Conservation (phyloP, 2,797 vertebrate genomes). For the Danio jaintianensis region DNA sequence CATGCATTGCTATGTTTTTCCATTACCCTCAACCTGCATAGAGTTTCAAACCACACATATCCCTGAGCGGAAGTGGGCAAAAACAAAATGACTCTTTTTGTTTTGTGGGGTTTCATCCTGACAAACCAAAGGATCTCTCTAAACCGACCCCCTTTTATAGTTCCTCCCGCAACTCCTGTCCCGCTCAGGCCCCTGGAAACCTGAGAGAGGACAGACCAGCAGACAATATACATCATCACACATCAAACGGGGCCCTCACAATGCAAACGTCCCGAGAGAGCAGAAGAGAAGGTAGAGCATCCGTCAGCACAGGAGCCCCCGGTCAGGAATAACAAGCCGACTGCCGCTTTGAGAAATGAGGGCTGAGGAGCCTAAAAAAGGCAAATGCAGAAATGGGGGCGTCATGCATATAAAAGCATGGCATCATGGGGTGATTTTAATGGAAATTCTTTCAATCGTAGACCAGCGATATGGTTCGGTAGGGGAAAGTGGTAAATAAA, state of each 20-base stretch:
- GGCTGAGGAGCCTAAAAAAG: conserved; percentile 57
- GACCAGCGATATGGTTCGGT: conserved; percentile 13
- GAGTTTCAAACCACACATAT: conserved; percentile 80
- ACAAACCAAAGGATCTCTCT: conserved; percentile 70
- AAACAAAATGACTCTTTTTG: conserved; percentile 72
- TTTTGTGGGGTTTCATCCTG: conserved; percentile 73
- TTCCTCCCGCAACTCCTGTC: conserved; percentile 9
- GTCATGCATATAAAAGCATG: conserved; percentile 67
- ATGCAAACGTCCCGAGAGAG: conserved; percentile 57
- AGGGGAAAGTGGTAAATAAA: conserved; percentile 70
- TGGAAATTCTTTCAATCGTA: conserved; percentile 77
- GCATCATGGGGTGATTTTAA: conserved; percentile 71
- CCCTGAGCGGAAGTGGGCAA: conserved; percentile 69
- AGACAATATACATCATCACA: conserved; percentile 71
- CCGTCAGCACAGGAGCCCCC: conserved; percentile 33
- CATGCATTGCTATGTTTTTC: conserved; percentile 63
- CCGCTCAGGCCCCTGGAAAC: conserved; percentile 58
- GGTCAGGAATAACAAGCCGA: conserved; percentile 52
- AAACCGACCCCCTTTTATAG: conserved; percentile 10
- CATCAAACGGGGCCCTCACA: conserved; percentile 70
- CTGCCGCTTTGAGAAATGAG: conserved; percentile 62
- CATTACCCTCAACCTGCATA: conserved; percentile 73
- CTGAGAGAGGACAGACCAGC: conserved; percentile 66
- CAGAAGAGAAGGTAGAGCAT: conserved; percentile 51
- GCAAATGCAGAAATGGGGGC: conserved; percentile 18